phyloP scores from a whole-genome alignment of 1,140 invertebrate genomes.

The Mylabris phalerata region DNA sequence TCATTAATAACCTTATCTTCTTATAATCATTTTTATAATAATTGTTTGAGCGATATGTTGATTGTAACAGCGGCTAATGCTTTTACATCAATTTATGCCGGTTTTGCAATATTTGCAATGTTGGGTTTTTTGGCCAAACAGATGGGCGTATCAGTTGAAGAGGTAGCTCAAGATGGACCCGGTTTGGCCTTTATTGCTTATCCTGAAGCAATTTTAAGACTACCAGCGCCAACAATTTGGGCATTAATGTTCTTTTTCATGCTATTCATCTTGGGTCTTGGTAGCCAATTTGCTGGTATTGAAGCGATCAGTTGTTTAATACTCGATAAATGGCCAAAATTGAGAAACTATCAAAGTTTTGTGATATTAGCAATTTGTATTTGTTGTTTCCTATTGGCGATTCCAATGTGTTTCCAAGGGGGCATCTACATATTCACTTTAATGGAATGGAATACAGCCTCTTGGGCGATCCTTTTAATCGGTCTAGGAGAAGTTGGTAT shows the following conservation, averaged over 20 bases:
- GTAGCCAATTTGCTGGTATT: conserved; percentile 73
- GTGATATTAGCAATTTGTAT: conserved; percentile 55
- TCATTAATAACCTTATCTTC: conserved; percentile 66
- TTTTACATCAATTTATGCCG: conserved; percentile 64
- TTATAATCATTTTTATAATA: conserved; percentile 68
- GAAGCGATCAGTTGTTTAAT: conserved; percentile 72
- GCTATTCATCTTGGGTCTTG: conserved; percentile 70
- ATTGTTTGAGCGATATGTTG: conserved; percentile 62
- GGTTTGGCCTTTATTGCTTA: conserved; percentile 76
- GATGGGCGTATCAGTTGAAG: conserved; percentile 55
- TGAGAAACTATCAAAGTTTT: conserved; percentile 54
- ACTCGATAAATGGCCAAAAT: conserved; percentile 60
- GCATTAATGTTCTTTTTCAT: conserved; percentile 78
- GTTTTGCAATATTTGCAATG: conserved; percentile 72
- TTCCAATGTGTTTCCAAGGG: conserved; percentile 63
- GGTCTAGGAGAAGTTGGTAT: conserved; percentile 62
- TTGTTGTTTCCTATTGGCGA: conserved; percentile 54
- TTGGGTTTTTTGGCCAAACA: conserved; percentile 66
- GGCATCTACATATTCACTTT: conserved; percentile 70
- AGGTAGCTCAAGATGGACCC: conserved; percentile 60
- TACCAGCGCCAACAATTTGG: conserved; percentile 73
- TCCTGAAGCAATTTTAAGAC: conserved; percentile 69
- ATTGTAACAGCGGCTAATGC: conserved; percentile 66
- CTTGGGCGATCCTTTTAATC: conserved; percentile 74
- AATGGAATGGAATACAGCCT: conserved; percentile 76